Conservation (phyloP, 1,140 invertebrate species). For the Pseudomyrmex gracilis region DNA sequence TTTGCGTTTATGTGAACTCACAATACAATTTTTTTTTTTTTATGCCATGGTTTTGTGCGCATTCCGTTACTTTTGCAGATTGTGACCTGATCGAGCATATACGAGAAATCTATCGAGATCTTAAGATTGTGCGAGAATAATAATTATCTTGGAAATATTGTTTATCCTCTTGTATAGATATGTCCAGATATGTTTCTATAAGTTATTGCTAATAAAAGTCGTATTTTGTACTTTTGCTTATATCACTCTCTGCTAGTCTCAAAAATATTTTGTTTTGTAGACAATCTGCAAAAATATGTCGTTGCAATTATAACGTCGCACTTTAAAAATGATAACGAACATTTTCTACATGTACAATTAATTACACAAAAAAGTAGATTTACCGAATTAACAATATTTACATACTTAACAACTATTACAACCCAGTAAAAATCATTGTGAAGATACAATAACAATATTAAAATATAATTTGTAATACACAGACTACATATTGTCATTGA, state of each 20-base stretch:
- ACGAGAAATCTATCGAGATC: neutral
- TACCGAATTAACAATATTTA: too few species aligned
- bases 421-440: too few species aligned
- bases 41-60: neutral
- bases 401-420: too few species aligned
- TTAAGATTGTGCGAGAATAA: neutral
- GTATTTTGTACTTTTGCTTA: constrained; percentile 44
- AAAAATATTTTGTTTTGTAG: constrained; percentile 8
- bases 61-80: constrained; percentile 74
- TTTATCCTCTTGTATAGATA: constrained; percentile 59
- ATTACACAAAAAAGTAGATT: too few species aligned
- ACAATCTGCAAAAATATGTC: constrained; percentile 71
- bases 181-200: constrained; percentile 69
- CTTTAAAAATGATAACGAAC: too few species aligned
- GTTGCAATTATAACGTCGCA: too few species aligned
- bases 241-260: neutral
- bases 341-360: too few species aligned
- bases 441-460: too few species aligned
- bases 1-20: constrained; percentile 61
- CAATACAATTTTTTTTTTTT: constrained; percentile 26
- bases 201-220: constrained; percentile 38
- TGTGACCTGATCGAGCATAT: constrained; percentile 14
- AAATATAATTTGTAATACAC: too few species aligned
- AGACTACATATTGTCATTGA: too few species aligned
- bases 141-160: neutral